Percentiles rank a stretch among this genome's conserved stretches.
phyloP scores from a whole-genome alignment of 2,888 invertebrate genomes.

The Oligia fasciuncula region DNA sequence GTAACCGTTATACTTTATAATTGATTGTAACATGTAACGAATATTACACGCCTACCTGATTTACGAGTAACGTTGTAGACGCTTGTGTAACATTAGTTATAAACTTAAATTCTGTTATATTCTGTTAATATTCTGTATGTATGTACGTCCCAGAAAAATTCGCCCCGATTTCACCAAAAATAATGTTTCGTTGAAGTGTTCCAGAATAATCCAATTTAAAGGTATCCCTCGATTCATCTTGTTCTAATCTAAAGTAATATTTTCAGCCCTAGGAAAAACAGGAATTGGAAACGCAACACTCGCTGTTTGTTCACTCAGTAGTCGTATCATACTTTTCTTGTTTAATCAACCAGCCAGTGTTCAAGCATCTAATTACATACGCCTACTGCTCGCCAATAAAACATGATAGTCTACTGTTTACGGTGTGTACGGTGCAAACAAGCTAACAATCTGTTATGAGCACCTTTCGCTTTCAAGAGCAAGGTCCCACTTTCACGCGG shows the following conservation, averaged over 20 bases:
- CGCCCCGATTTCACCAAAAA: no score
- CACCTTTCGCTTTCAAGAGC: slow-evolving; percentile 79
- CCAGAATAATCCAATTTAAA: no score
- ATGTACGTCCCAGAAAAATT: no score
- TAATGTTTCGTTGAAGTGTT: no score
- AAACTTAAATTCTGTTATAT: not conserved
- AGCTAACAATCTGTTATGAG: slow-evolving; percentile 54
- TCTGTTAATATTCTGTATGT: no score
- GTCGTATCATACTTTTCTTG: not conserved
- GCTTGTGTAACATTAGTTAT: slow-evolving; percentile 9
- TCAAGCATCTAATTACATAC: slow-evolving; percentile 15
- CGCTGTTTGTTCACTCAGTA: not conserved
- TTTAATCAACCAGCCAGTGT: slow-evolving; percentile 8
- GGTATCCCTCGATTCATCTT: no score
- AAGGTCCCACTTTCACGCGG: slow-evolving; percentile 77
- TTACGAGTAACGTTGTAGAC: slow-evolving; percentile 14
- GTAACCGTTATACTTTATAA: slow-evolving; percentile 30
- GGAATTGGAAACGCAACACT: not conserved
- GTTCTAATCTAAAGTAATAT: no score
- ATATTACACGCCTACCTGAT: slow-evolving; percentile 28
- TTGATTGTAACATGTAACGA: slow-evolving; percentile 28
- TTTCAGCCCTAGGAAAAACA: not conserved
- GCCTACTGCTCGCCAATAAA: slow-evolving; percentile 15
- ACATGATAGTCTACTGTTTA: slow-evolving; percentile 1
- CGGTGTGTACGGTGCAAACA: slow-evolving; percentile 34